phyloP scores from a whole-genome alignment of 2,797 vertebrate species.

The Uromys caudimaculatus region DNA sequence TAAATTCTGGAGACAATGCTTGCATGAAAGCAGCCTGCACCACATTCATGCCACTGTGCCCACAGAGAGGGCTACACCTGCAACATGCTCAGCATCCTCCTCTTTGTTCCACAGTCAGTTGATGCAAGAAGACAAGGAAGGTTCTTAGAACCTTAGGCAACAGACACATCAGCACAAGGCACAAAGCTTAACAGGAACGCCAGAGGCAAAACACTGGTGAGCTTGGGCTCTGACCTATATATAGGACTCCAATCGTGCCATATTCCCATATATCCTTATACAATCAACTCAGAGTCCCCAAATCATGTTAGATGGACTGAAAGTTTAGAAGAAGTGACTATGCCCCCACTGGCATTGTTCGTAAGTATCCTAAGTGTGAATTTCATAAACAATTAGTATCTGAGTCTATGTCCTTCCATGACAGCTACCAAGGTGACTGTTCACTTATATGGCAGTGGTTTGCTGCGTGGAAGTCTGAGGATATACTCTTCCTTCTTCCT shows the following conservation, averaged over 20 bases:
- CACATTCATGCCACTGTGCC: not conserved
- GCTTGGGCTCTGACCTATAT: not conserved
- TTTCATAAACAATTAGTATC: constrained; percentile 61
- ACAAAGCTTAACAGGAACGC: not conserved
- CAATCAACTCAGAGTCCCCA: not conserved
- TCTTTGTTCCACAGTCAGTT: not conserved
- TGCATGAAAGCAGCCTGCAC: not conserved
- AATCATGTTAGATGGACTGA: not conserved
- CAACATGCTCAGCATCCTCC: not conserved
- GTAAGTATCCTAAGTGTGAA: not conserved
- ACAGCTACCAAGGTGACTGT: constrained; percentile 66
- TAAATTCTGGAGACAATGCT: not conserved
- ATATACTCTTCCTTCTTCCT: not conserved
- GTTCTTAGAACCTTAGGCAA: not conserved
- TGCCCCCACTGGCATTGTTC: not conserved
- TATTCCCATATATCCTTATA: not conserved
- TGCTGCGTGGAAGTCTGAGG: constrained; percentile 44
- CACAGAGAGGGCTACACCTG: not conserved
- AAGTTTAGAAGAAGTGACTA: not conserved
- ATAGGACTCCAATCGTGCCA: not conserved
- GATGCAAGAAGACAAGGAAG: not conserved
- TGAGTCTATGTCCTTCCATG: constrained; percentile 60
- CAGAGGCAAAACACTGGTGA: not conserved
- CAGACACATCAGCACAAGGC: not conserved
- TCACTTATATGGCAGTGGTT: constrained; percentile 66